Base-by-base conservation (phyloP, 2,797 vertebrate species). In the Hephaestus fuliginosus region DNA sequence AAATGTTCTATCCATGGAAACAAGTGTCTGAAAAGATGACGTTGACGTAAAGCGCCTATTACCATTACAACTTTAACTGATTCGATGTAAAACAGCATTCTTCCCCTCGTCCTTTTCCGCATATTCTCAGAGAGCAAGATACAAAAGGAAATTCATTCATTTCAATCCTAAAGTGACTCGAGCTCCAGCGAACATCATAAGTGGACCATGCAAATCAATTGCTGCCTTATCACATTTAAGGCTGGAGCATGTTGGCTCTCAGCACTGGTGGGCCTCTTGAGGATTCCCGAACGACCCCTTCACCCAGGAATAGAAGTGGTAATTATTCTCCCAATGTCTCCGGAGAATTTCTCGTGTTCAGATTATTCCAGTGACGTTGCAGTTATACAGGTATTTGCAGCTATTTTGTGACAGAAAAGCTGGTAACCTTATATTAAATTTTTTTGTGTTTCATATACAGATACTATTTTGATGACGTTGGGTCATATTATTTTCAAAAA, bases 321-420 rank as follows among this genome's bases (percentile, higher is more conserved):
- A 90, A 93, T 93, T 88, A 90, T 88, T 88, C 88, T 78, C 73
- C 76, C n/a, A 3, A 70, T 60, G 64, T 89, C 82, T 81, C 90
- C 18, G 82, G 84, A 86, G 86, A 55, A 77, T 84, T 70, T 74
- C 44, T 81, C 78, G 64, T 61, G 77, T 75, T 75, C 30, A 82
- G 76, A 83, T 70, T 76, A 72, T 68, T 82, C 66, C 44, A 68
- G n/a, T 78, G 49, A 91, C 62, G 84, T 76, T 74, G 62, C 66
- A 68, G 82, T 84, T 43, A 70, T 7, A 66, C 76, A 51, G 18
- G 64, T 0, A 5, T 46, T 57, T 53, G 51, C 56, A 39, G 43
- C 63, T 55, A 49, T 48, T 74, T 61, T 28, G 17, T 43, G 46
- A 46, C n/a, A 70, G 41, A 66, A 70, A 58, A 17, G 39, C 12